Conservation (phyloP, 2,113 vertebrate genomes). For the Meriones unguiculatus region DNA sequence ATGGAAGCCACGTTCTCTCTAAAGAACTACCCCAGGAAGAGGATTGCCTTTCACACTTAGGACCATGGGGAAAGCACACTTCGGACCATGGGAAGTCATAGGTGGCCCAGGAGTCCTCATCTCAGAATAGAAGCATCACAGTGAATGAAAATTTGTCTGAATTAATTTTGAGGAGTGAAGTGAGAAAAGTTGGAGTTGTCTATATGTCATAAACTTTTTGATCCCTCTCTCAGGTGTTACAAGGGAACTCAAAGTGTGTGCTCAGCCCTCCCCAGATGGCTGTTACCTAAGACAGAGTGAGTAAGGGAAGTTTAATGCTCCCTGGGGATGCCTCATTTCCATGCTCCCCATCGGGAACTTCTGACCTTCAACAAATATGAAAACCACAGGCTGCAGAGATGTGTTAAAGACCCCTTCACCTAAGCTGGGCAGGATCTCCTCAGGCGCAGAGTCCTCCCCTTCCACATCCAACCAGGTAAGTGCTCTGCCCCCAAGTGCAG, state of each 20-base stretch:
- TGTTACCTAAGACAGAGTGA: background rate
- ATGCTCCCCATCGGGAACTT: background rate
- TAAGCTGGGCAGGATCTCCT: background rate
- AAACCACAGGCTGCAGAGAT: background rate
- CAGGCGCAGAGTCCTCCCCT: too few species aligned
- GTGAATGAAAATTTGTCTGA: background rate
- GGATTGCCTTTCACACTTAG: too few species aligned
- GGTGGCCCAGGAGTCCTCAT: background rate
- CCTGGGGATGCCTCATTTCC: background rate
- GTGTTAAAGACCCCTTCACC: background rate
- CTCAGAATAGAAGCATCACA: background rate
- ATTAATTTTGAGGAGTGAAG: background rate
- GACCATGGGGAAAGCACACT: background rate
- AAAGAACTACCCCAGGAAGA: background rate
- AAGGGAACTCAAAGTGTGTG: background rate
- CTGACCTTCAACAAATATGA: background rate
- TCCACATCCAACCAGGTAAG: background rate
- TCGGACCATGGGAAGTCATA: background rate
- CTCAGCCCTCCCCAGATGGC: background rate
- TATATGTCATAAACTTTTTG: background rate
- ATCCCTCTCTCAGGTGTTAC: background rate
- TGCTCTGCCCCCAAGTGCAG: background rate
- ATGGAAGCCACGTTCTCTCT: background rate
- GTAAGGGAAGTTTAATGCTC: background rate
- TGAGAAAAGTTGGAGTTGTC: background rate